Evolutionary conservation across 2,113 vertebrate species (phyloP), one percentile per base, ranked within the genome.

Genomic region (Etheostoma cragini): DNA sequence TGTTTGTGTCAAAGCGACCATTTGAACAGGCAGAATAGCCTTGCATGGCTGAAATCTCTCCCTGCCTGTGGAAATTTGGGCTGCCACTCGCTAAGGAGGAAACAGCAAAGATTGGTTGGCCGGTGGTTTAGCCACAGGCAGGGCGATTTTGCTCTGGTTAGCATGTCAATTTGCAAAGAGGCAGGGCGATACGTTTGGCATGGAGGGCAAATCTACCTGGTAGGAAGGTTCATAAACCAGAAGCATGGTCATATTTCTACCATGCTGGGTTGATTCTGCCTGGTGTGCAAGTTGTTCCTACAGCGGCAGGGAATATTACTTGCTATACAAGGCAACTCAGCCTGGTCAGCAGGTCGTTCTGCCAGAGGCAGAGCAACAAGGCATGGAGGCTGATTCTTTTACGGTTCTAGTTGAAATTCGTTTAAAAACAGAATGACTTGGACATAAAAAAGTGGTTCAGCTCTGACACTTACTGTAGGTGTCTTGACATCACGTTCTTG

Each of bases 111-210:
- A 71, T 33, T 1, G 10, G 19, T 33, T 22, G n/a, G 72, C 38
- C 53, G 45, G 45, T 1, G 66, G 33, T 64, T 70, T 54, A 10
- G 64, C 75, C 67, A 60, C 45, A 66, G 58, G 63, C 75, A 16
- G 50, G 33, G 26, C 47, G 21, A 60, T 38, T 26, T 14, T 30
- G 52, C 52, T 74, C 60, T 24, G 52, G 70, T n/a, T 67, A 22
- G 78, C 78, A 84, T 78, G 24, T 80, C 35, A 81, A 46, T 73
- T 68, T 58, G 11, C 30, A 70, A 49, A 62, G 30, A 57, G 26
- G 54, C 50, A 63, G 49, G 42, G 78, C 12, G 26, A 69, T 76
- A 68, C 56, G 56, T 88, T 58, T 52, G 63, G 71, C 66, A 56
- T 5, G n/a, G 22, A 54, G 50, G 24, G 21, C 16, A 17, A 60